phyloP scores from a whole-genome alignment of 2,888 invertebrate species.

The Zelleria hepariella region DNA sequence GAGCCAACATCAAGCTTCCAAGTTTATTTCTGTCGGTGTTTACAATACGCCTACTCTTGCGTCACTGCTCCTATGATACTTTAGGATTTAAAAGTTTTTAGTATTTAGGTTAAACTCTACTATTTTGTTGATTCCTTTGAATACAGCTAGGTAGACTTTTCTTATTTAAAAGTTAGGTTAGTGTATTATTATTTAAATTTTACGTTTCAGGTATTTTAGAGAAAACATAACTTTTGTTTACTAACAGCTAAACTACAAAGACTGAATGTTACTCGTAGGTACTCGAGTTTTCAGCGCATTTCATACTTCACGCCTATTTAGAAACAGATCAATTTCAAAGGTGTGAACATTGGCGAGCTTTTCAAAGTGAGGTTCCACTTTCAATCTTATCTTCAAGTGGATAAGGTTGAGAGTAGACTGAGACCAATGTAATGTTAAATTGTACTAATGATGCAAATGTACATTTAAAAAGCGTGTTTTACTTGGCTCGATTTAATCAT shows the following conservation, averaged over 20 bases:
- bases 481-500: conserved; percentile 2
- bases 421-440: conserved; percentile 22
- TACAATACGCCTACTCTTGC: conserved; percentile 29
- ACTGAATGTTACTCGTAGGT: not conserved
- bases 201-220: not conserved
- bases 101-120: not conserved
- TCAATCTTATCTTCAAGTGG: not conserved
- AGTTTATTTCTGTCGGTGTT: conserved; percentile 62
- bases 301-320: not conserved
- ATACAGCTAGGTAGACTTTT: no score
- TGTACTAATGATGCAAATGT: not conserved
- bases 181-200: no score
- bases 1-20: conserved; percentile 9
- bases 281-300: not conserved
- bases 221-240: not conserved
- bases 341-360: not conserved
- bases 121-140: not conserved
- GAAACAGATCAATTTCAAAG: not conserved
- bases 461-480: conserved; percentile 1
- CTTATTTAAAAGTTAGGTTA: not conserved
- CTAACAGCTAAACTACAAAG: not conserved
- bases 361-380: not conserved
- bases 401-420: conserved; percentile 33
- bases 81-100: not conserved
- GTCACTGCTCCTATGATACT: conserved; percentile 11